Conservation (phyloP, 2,113 vertebrate genomes). For the Hippopotamus amphibius region DNA sequence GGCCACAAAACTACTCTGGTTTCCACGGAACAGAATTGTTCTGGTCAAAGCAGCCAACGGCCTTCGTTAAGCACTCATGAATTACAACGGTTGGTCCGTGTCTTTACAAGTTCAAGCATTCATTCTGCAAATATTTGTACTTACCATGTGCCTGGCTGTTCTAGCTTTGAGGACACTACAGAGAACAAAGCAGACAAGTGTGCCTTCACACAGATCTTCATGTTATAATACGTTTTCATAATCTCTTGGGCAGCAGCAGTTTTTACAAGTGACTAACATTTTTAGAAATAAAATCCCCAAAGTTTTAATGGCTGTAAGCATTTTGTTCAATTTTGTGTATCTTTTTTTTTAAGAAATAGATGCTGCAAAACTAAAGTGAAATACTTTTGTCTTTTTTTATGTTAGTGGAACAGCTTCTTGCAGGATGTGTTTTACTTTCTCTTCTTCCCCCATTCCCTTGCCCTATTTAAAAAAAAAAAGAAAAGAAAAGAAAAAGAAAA, state of each 20-base stretch:
- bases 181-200: neutral
- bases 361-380: neutral
- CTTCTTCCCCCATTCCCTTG: neutral
- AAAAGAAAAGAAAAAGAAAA: neutral
- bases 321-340: neutral
- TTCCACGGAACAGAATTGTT: neutral
- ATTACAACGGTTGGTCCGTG: too few species aligned
- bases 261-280: slow-evolving; percentile 39
- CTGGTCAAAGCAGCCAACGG: neutral
- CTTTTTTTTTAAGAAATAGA: neutral
- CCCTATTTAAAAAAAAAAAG: neutral
- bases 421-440: neutral
- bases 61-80: neutral
- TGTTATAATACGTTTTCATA: neutral
- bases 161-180: neutral
- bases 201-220: neutral
- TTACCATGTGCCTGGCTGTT: neutral
- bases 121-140: neutral
- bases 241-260: neutral
- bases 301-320: neutral
- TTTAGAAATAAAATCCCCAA: neutral
- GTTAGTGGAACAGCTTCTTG: neutral
- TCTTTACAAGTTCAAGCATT: neutral
- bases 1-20: neutral
- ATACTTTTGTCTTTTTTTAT: neutral